Conservation (phyloP, 2,797 vertebrate species). For the Ciconia nigra region DNA sequence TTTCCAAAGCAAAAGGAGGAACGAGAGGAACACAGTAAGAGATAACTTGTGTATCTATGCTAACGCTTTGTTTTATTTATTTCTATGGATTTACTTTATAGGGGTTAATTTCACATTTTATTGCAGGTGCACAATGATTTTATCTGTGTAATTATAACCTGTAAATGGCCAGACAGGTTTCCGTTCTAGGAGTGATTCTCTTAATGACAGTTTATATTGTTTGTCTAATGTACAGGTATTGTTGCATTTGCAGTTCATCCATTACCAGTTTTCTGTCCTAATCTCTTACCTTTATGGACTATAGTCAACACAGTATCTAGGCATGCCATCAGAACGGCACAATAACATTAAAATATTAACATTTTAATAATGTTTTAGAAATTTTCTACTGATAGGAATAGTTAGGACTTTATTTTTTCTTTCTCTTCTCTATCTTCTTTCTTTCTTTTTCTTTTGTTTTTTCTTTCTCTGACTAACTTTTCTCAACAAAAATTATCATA, state of each 20-base stretch:
- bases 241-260: background rate
- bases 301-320: background rate
- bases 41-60: background rate
- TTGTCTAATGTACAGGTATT: background rate
- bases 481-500: background rate
- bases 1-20: slow-evolving; percentile 1
- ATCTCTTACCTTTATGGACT: background rate
- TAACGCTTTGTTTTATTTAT: background rate
- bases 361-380: background rate
- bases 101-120: background rate
- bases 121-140: background rate
- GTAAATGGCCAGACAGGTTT: background rate
- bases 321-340: background rate
- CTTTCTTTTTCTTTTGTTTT: background rate
- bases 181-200: background rate
- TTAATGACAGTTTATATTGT: background rate
- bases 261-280: background rate
- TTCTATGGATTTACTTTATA: background rate
- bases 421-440: background rate
- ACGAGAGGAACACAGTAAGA: slow-evolving; percentile 29
- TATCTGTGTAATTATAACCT: background rate
- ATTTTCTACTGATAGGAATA: background rate
- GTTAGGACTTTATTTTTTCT: background rate
- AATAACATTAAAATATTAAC: background rate
- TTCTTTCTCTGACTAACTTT: background rate